Base-by-base conservation (phyloP, 2,797 vertebrate species). In the Lacerta viridis region DNA sequence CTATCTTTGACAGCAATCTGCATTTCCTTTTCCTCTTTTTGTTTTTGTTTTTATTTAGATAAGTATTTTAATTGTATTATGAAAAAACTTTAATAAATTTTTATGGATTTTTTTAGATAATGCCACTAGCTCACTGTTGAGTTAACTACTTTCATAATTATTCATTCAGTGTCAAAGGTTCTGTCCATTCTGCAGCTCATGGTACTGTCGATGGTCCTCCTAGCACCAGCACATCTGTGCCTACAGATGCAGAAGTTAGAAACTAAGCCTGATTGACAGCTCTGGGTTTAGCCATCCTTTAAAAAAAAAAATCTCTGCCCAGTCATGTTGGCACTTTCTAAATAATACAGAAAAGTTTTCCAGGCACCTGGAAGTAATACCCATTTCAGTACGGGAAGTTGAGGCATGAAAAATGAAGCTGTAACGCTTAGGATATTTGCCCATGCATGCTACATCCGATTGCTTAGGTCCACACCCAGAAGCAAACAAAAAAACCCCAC, bases 401-500 rank as follows among this genome's bases (percentile, higher is more conserved):
- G 20, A 76, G 88, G 83, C 23, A 39, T 18, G 41, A 84, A 61
- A 84, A 69, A 46, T 66, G 69, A 41, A 89, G 29, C 88, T 91
- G 86, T 91, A 61, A 74, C 85, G 1, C 15, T 94, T 87, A 86
- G 93, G 90, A 91, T 88, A 78, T 3, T 93, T 90, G 41, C 91
- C 92, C 90, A 88, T 90, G 92, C 86, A 43, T 36, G 68, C 93
- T 89, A 90, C 93, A 85, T 93, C 94, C 93, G 89, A 84, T 90
- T 91, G 92, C 93, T 87, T 80, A 84, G 93, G 91, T 91, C 92
- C 86, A 79, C 90, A 91, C 25, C 80, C 88, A 95, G 94, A 89
- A 95, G 92, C 93, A 95, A 92, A 84, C 89, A 95, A 86, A 64
- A 84, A 84, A 46, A 20, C 15, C 59, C 71, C 10, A 41, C 43